phyloP scores from a whole-genome alignment of 1,140 invertebrate genomes.

The Sinella curviseta region DNA sequence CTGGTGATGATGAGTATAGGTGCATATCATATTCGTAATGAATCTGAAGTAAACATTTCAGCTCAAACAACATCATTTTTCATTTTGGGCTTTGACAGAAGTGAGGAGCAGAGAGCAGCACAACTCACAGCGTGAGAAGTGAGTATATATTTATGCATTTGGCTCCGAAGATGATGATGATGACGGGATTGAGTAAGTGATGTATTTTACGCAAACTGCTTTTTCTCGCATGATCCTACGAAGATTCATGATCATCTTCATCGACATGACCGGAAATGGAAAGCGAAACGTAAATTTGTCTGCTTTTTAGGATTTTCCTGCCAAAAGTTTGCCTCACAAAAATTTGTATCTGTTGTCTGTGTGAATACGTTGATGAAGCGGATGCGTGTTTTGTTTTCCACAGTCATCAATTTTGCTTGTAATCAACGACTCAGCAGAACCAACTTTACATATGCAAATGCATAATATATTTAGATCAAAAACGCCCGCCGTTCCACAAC shows the following conservation, averaged over 20 bases:
- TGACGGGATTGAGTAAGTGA: too few species aligned
- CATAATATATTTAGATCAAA: too few species aligned
- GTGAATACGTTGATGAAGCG: background rate
- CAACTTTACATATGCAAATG: background rate
- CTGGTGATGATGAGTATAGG: too few species aligned
- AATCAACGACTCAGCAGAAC: background rate
- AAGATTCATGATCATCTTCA: constrained; percentile 4
- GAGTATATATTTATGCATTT: background rate
- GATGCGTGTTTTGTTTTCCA: background rate
- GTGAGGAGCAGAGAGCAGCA: background rate
- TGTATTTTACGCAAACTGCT: too few species aligned
- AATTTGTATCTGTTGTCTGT: background rate
- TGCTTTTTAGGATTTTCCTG: background rate
- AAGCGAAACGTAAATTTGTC: constrained; percentile 22
- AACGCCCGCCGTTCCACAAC: too few species aligned
- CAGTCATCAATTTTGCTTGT: background rate
- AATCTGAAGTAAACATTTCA: background rate
- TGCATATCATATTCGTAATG: too few species aligned
- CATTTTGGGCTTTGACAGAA: constrained; percentile 22
- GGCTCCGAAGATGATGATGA: too few species aligned
- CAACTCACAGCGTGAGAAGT: constrained; percentile 11
- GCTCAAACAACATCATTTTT: constrained; percentile 27
- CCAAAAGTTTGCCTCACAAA: background rate
- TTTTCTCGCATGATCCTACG: background rate
- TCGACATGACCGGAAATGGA: constrained; percentile 23